Conservation (phyloP, 2,113 vertebrate genomes). For the Melanerpes formicivorus region DNA sequence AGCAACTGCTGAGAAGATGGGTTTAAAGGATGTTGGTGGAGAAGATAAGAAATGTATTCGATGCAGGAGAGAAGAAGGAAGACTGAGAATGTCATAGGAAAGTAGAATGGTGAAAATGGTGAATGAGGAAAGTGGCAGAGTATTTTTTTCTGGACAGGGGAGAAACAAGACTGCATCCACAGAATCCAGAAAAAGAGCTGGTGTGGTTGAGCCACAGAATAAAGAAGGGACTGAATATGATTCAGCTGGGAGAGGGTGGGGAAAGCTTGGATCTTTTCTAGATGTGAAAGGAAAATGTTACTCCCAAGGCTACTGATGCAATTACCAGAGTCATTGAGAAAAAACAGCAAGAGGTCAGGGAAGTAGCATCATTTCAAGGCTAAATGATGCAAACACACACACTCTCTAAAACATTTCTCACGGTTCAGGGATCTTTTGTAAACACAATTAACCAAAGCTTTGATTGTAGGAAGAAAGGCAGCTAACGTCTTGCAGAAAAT, state of each 20-base stretch:
- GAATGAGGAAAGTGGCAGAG: background rate
- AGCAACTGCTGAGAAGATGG: rapidly evolving
- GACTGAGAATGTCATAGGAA: background rate
- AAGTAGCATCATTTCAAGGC: constrained; percentile 39
- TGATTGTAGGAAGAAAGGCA: background rate
- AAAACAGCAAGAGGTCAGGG: constrained; percentile 24
- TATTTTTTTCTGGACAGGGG: background rate
- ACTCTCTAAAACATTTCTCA: constrained; percentile 38
- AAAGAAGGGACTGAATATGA: background rate
- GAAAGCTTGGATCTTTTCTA: constrained; percentile 30
- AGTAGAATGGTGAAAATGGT: background rate
- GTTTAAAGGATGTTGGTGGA: background rate
- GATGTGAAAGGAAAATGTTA: constrained; percentile 29
- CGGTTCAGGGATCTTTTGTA: constrained; percentile 24
- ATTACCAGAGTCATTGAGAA: background rate
- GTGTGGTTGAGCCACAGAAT: background rate
- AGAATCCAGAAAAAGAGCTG: background rate
- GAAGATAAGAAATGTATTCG: background rate
- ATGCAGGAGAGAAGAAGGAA: background rate
- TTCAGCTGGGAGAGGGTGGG: background rate
- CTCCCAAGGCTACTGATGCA: constrained; percentile 28
- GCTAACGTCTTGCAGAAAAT: background rate
- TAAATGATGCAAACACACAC: background rate
- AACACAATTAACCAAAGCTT: background rate
- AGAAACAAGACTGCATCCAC: background rate